phyloP scores from a whole-genome alignment of 2,113 vertebrate genomes.

The Haemorhous mexicanus region DNA sequence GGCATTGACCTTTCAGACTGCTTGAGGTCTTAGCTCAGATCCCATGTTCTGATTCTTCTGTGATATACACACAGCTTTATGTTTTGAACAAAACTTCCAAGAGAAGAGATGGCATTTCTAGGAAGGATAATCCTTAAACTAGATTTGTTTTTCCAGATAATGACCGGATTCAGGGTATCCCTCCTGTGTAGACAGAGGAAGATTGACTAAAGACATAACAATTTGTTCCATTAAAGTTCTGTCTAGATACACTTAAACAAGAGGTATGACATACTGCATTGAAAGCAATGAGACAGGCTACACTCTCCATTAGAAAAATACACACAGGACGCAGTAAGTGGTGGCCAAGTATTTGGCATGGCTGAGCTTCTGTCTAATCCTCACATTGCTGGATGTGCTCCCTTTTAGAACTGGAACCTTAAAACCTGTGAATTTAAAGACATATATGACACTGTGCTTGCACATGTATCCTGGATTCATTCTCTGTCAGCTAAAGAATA shows the following conservation, averaged over 20 bases:
- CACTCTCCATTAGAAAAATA: neutral
- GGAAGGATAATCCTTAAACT: neutral
- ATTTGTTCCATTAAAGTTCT: neutral
- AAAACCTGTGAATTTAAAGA: neutral
- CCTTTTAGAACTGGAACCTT: neutral
- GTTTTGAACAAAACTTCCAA: neutral
- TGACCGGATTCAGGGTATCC: neutral
- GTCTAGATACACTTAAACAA: neutral
- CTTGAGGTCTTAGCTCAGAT: conserved; percentile 35
- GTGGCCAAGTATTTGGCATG: neutral
- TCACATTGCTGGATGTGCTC: neutral
- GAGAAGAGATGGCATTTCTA: neutral
- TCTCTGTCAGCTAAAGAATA: neutral
- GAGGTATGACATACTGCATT: neutral
- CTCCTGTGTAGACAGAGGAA: neutral
- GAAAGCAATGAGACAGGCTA: neutral
- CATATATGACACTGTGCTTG: neutral
- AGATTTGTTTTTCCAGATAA: neutral
- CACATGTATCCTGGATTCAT: neutral
- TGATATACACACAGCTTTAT: neutral
- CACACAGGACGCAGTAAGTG: neutral
- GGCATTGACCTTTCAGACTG: conserved; percentile 5
- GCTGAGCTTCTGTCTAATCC: neutral
- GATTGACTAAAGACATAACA: neutral
- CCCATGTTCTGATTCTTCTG: conserved; percentile 31